phyloP scores from a whole-genome alignment of 2,113 vertebrate species.

The Pachypanchax playfairii region DNA sequence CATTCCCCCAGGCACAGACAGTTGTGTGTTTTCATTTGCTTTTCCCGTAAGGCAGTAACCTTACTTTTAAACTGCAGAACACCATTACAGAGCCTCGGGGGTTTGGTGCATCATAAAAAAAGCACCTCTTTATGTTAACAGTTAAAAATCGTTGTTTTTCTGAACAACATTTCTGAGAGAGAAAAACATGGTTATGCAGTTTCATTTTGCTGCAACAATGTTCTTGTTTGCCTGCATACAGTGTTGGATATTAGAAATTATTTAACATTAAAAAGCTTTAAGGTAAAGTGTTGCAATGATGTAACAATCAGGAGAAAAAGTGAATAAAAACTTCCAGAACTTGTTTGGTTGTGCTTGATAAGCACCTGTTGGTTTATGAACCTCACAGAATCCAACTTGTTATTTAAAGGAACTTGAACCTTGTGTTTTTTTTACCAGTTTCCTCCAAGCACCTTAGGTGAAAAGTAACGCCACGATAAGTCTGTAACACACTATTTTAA shows the following conservation, averaged over 20 bases:
- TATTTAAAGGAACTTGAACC: constrained; percentile 42
- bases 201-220: constrained; percentile 3
- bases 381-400: constrained; percentile 33
- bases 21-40: constrained; percentile 23
- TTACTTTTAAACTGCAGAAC: constrained; percentile 19
- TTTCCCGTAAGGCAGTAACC: constrained; percentile 10
- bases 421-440: constrained; percentile 16
- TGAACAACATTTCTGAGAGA: not conserved
- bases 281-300: not conserved
- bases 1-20: not conserved
- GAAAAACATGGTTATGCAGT: not conserved
- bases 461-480: constrained; percentile 10
- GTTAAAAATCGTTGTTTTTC: not conserved
- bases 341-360: constrained; percentile 8
- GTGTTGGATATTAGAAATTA: not conserved
- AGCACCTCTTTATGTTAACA: constrained; percentile 4
- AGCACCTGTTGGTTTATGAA: constrained; percentile 15
- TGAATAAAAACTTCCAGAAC: not conserved
- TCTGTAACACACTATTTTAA: constrained; percentile 39
- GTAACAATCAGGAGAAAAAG: not conserved
- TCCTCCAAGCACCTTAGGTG: not conserved
- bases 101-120: constrained; percentile 5
- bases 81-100: constrained; percentile 1
- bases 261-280: constrained; percentile 7
- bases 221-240: constrained; percentile 6